Evolutionary conservation across 2,888 invertebrate species (phyloP).

Genomic region (Macaria notata): DNA sequence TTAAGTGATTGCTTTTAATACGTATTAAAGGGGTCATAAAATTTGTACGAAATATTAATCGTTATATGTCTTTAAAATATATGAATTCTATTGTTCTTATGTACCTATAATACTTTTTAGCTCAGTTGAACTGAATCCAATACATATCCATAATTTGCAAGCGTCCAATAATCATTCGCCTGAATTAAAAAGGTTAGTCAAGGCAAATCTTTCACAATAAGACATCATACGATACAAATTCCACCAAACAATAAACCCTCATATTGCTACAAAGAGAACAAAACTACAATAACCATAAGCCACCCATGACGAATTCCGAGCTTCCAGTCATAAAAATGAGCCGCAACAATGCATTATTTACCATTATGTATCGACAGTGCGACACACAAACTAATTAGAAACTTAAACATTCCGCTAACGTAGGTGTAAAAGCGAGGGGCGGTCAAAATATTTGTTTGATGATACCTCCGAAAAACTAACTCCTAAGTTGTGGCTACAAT

Average conservation of each 20-base stretch:
- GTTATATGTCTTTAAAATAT: too few species aligned
- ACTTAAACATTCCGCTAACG: constrained; percentile 66
- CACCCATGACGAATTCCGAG: constrained; percentile 75
- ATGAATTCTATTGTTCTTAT: too few species aligned
- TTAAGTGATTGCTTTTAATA: too few species aligned
- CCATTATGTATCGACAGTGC: constrained; percentile 77
- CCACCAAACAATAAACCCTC: constrained; percentile 36
- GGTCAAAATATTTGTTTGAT: constrained; percentile 59
- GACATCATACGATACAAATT: constrained; percentile 9
- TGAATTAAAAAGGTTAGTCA: too few species aligned
- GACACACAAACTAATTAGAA: constrained; percentile 76
- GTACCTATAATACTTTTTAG: too few species aligned
- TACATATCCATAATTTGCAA: too few species aligned
- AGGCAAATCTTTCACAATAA: too few species aligned
- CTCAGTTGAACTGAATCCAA: too few species aligned
- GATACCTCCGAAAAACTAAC: constrained; percentile 55
- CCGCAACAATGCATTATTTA: constrained; percentile 80
- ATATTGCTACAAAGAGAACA: constrained; percentile 35
- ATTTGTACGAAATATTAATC: too few species aligned
- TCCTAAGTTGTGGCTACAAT: constrained; percentile 61
- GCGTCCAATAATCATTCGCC: too few species aligned
- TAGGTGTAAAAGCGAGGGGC: constrained; percentile 75
- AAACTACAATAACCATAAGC: constrained; percentile 50
- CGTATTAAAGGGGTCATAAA: too few species aligned
- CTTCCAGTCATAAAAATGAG: constrained; percentile 71